Percentiles rank a stretch among this genome's conserved stretches.
Conservation (phyloP, 2,113 vertebrate genomes). For the Panurus biarmicus region DNA sequence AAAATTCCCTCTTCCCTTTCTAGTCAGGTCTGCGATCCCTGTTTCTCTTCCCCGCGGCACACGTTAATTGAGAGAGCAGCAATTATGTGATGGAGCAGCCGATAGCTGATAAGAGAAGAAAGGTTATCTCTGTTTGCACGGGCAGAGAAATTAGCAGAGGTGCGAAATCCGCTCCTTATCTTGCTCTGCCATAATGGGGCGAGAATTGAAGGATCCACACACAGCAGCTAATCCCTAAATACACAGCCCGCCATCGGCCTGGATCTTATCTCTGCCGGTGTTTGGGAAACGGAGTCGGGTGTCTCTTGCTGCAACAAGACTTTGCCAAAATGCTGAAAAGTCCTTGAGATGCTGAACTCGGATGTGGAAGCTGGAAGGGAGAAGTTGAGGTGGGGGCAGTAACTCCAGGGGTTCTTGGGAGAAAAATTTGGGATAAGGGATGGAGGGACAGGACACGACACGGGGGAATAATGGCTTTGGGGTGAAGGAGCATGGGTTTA, state of each 20-base stretch:
- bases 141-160: slow-evolving; percentile 3
- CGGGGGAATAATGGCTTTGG: background rate
- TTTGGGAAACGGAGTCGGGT: background rate
- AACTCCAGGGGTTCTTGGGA: background rate
- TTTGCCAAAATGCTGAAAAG: background rate
- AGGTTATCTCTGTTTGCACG: slow-evolving; percentile 29
- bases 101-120: slow-evolving; percentile 14
- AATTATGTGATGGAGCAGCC: background rate
- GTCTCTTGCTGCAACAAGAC: background rate
- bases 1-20: background rate
- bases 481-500: fast-evolving
- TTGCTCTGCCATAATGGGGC: background rate
- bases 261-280: background rate
- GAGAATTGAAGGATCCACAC: background rate
- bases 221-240: background rate
- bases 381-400: fast-evolving
- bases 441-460: background rate
- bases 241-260: background rate
- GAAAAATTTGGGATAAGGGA: background rate
- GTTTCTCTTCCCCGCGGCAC: background rate
- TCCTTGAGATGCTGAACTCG: background rate
- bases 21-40: background rate
- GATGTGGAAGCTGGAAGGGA: background rate
- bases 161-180: slow-evolving; percentile 11
- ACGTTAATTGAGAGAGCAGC: slow-evolving; percentile 10